Conservation (phyloP, 2,797 vertebrate genomes). For the Microctenopoma lineatum region DNA sequence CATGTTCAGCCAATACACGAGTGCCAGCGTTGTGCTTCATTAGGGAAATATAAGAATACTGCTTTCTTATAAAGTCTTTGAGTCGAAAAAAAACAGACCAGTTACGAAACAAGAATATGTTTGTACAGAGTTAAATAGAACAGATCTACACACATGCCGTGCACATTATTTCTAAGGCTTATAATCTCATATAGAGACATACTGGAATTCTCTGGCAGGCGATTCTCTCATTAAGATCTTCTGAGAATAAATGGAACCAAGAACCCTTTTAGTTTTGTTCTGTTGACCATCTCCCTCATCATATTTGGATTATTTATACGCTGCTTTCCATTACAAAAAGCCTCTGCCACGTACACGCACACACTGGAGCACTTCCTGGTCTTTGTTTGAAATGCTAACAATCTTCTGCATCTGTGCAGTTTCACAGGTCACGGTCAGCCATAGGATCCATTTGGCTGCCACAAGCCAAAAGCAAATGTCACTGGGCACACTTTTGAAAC, state of each 20-base stretch:
- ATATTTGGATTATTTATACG: slow-evolving; percentile 55
- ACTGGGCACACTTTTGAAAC: slow-evolving; percentile 20
- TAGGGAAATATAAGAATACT: neutral
- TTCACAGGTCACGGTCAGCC: slow-evolving; percentile 15
- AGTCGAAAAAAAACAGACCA: slow-evolving; percentile 13
- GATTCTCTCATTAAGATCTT: slow-evolving; percentile 25
- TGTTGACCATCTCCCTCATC: slow-evolving; percentile 44
- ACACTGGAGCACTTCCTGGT: slow-evolving; percentile 6
- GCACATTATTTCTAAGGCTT: slow-evolving; percentile 2
- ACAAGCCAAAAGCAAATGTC: slow-evolving; percentile 10
- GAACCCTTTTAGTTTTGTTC: slow-evolving; percentile 53
- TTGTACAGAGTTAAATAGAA: slow-evolving; percentile 1
- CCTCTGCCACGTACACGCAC: neutral
- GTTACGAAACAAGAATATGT: slow-evolving; percentile 37
- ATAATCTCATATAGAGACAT: slow-evolving; percentile 1
- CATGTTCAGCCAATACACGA: neutral
- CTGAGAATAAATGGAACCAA: slow-evolving; percentile 35
- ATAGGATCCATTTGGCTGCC: neutral
- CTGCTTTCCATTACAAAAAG: slow-evolving; percentile 52
- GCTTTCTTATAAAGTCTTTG: slow-evolving; percentile 7
- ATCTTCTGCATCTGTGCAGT: neutral
- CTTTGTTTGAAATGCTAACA: slow-evolving; percentile 46
- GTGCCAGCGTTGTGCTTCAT: slow-evolving; percentile 18
- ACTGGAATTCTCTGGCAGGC: slow-evolving; percentile 24
- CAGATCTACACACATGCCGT: slow-evolving; percentile 1